Conservation (phyloP, 2,888 invertebrate species). For the Sinodicranocentrus sp. region DNA sequence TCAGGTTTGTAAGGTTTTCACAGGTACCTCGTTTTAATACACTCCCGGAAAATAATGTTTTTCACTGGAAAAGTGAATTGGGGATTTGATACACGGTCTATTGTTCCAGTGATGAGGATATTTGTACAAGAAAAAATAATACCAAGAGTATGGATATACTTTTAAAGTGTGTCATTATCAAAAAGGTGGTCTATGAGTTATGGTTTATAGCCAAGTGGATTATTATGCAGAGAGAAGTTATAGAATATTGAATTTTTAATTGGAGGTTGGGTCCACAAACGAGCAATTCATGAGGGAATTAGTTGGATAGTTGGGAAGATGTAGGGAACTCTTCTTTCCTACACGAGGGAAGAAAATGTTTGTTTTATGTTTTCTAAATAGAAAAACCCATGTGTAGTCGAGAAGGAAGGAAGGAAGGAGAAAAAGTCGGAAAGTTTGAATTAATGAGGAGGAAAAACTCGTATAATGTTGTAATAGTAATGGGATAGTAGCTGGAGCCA, state of each 20-base stretch:
- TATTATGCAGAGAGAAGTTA: no score
- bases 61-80: no score
- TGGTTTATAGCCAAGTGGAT: no score
- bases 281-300: conserved; percentile 30
- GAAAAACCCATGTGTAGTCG: no score
- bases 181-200: not conserved
- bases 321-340: no score
- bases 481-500: no score
- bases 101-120: conserved; percentile 20
- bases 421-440: conserved; percentile 27
- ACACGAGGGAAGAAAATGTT: no score
- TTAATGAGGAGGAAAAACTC: conserved; percentile 30
- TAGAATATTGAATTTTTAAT: conserved; percentile 49
- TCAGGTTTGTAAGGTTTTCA: no score
- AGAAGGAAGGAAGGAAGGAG: not conserved
- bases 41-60: no score
- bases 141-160: not conserved
- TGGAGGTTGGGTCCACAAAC: conserved; percentile 26
- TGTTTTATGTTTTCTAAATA: no score
- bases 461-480: conserved; percentile 8
- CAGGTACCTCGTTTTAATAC: no score
- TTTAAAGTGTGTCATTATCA: not conserved
- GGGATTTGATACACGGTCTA: conserved; percentile 10
- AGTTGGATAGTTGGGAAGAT: not conserved
- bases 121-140: conserved; percentile 21